Conservation (phyloP, 2,113 vertebrate species). For the Rafetus swinhoei region DNA sequence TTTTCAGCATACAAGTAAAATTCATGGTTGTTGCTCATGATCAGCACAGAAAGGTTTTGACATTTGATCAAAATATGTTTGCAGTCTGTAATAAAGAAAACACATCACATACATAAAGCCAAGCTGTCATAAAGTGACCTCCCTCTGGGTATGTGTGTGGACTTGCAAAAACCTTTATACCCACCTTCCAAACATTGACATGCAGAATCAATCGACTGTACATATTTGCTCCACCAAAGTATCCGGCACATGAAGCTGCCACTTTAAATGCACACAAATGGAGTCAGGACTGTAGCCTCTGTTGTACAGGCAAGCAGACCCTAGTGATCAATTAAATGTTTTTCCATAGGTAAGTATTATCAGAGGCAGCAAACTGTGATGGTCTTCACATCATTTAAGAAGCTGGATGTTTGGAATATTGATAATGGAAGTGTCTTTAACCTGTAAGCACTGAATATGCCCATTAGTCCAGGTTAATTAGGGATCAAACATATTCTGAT, state of each 20-base stretch:
- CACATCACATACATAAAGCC: background rate
- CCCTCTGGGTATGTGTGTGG: fast-evolving
- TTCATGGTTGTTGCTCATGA: background rate
- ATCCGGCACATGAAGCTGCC: fast-evolving
- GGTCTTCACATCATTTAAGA: background rate
- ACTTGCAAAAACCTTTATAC: background rate
- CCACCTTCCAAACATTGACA: background rate
- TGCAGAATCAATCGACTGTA: background rate
- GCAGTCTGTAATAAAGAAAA: background rate
- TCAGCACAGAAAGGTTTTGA: background rate
- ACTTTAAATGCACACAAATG: background rate
- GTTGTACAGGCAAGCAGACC: no score
- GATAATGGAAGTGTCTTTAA: background rate
- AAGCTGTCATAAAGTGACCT: fast-evolving
- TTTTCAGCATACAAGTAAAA: fast-evolving
- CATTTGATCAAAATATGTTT: fast-evolving
- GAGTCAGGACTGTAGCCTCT: background rate
- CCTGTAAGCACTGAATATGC: background rate
- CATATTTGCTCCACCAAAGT: fast-evolving
- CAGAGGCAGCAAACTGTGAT: fast-evolving
- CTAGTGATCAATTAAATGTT: background rate
- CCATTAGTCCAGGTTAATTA: background rate
- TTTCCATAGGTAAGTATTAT: background rate
- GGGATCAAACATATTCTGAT: background rate
- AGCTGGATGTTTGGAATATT: background rate